These are phyloP conservation scores for Perca flavescens DNA, from an alignment of 2,113 vertebrate species.

Conservation along the genomic window DNA sequence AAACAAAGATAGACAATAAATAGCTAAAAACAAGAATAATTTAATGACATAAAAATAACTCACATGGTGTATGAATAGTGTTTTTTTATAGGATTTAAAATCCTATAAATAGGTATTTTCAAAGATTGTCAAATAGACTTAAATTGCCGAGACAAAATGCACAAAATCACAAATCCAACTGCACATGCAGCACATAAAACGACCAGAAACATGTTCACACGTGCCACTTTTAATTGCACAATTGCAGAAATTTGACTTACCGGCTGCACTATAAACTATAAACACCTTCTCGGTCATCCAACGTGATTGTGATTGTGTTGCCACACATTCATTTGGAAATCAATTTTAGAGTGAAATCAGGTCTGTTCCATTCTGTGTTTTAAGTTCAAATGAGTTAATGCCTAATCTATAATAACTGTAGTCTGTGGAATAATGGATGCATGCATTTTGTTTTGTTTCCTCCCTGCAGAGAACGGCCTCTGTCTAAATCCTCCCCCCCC, in stretches of 20 bases:
- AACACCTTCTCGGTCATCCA: neutral
- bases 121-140: too few species aligned
- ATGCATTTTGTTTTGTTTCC: neutral
- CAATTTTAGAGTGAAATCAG: constrained; percentile 1
- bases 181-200: too few species aligned
- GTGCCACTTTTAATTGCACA: neutral
- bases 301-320: neutral
- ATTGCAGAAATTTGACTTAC: neutral
- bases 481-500: constrained; percentile 25
- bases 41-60: too few species aligned
- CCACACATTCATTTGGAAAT: constrained; percentile 20
- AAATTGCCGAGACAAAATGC: too few species aligned
- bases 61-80: too few species aligned
- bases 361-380: constrained; percentile 4
- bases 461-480: neutral
- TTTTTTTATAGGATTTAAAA: too few species aligned
- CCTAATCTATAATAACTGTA: constrained; percentile 56
- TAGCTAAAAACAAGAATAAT: too few species aligned
- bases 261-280: too few species aligned
- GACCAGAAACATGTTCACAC: neutral
- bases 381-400: constrained; percentile 14
- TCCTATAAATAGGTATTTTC: too few species aligned
- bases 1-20: too few species aligned
- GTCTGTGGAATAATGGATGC: constrained; percentile 46
- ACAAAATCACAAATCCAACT: too few species aligned